Evolutionary conservation across 2,113 vertebrate species (phyloP).

Genomic region (Heterotilapia buettikoferi): DNA sequence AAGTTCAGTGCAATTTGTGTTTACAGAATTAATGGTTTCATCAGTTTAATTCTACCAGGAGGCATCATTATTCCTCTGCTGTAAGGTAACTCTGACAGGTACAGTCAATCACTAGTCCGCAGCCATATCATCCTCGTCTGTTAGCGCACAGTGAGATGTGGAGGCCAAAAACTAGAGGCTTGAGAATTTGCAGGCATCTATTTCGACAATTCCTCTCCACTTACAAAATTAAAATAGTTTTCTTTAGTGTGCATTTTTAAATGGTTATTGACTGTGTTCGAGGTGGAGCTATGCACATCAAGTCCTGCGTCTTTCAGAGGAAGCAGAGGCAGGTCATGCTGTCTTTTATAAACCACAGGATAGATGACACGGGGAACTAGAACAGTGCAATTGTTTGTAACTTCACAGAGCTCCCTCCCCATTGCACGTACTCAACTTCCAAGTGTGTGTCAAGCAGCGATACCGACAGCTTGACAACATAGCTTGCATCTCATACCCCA

Average conservation of each 20-base stretch:
- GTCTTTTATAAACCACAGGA: constrained; percentile 52
- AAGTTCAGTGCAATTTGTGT: constrained; percentile 71
- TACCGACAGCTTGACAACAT: constrained; percentile 53
- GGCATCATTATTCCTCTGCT: constrained; percentile 39
- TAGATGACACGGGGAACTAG: constrained; percentile 38
- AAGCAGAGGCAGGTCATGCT: constrained; percentile 24
- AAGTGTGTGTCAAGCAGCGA: constrained; percentile 54
- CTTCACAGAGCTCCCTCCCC: constrained; percentile 38
- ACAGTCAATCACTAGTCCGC: constrained; percentile 23
- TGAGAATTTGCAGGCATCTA: neutral
- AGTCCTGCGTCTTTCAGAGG: constrained; percentile 8
- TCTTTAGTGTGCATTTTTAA: neutral
- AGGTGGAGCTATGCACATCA: constrained; percentile 10
- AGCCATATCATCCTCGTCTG: neutral
- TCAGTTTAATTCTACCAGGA: constrained; percentile 49
- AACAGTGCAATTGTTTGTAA: constrained; percentile 55
- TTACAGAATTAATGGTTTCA: constrained; percentile 65
- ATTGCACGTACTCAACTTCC: constrained; percentile 54
- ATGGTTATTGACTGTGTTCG: neutral
- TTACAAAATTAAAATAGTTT: neutral
- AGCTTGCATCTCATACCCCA: constrained; percentile 46
- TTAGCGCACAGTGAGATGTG: neutral
- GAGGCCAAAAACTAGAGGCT: neutral
- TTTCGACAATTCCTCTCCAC: neutral
- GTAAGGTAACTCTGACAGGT: constrained; percentile 36